Evolutionary conservation across 2,797 vertebrate genomes (phyloP).

Genomic region (Lepilemur septentrionalis): DNA sequence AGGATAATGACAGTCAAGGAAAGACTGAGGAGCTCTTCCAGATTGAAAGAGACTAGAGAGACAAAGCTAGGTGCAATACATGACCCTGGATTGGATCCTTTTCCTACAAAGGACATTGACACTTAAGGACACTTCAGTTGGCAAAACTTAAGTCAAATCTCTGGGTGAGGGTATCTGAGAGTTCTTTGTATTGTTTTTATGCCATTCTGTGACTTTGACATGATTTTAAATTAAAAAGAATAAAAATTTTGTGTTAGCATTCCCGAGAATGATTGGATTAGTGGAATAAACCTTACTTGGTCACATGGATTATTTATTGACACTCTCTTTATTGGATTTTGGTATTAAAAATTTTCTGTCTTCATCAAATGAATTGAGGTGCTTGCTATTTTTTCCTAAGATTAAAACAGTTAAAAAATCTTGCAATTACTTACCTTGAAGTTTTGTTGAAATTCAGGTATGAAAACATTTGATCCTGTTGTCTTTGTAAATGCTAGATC

Average conservation of each 20-base stretch:
- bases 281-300: background rate
- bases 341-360: background rate
- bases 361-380: background rate
- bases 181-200: background rate
- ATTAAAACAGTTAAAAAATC: background rate
- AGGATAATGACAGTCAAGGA: background rate
- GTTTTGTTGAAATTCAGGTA: constrained; percentile 3
- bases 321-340: background rate
- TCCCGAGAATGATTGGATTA: background rate
- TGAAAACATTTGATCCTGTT: background rate
- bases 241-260: background rate
- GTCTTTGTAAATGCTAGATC: background rate
- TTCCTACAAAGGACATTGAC: background rate
- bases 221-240: background rate
- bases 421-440: background rate
- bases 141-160: background rate
- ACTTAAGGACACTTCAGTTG: background rate
- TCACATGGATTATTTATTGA: background rate
- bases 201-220: background rate
- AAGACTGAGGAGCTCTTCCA: background rate
- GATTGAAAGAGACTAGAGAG: background rate
- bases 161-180: background rate
- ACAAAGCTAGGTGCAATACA: background rate
- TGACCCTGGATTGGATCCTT: background rate
- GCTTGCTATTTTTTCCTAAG: background rate